These are phyloP conservation scores for Physeter macrocephalus DNA, from an alignment of 2,113 vertebrate species.

Conservation along the genomic window DNA sequence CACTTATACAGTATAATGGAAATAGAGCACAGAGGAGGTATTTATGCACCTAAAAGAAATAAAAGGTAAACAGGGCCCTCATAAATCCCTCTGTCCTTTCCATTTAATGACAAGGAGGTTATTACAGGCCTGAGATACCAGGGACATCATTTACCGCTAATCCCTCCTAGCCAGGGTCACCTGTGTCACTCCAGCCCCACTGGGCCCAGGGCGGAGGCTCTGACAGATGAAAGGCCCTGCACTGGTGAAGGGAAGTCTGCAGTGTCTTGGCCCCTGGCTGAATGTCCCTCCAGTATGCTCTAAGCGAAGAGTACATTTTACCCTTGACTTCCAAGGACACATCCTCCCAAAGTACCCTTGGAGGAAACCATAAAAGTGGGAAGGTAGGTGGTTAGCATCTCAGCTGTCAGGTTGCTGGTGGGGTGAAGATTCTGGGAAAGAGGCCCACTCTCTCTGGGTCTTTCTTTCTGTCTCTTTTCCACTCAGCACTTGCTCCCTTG, in stretches of 20 bases:
- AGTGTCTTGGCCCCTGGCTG: background rate
- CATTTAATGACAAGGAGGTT: background rate
- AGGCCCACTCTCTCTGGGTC: background rate
- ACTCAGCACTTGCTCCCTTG: background rate
- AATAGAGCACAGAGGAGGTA: background rate
- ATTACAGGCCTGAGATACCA: constrained; percentile 24
- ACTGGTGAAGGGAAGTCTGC: background rate
- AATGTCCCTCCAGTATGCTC: background rate
- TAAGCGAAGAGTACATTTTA: background rate
- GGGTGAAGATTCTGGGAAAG: background rate
- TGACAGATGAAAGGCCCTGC: background rate
- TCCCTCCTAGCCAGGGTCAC: constrained; percentile 46
- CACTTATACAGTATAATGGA: background rate
- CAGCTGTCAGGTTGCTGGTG: background rate
- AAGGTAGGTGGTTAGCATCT: background rate
- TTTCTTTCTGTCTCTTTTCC: background rate
- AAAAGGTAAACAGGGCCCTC: background rate
- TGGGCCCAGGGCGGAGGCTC: background rate
- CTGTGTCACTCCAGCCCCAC: background rate
- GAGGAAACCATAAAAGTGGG: background rate
- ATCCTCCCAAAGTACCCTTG: background rate
- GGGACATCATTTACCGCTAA: constrained; percentile 25
- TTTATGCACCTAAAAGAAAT: background rate
- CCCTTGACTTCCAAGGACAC: background rate
- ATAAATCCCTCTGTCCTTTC: constrained; percentile 35